phyloP scores from a whole-genome alignment of 2,888 invertebrate species.

The Geophilus truncorum region DNA sequence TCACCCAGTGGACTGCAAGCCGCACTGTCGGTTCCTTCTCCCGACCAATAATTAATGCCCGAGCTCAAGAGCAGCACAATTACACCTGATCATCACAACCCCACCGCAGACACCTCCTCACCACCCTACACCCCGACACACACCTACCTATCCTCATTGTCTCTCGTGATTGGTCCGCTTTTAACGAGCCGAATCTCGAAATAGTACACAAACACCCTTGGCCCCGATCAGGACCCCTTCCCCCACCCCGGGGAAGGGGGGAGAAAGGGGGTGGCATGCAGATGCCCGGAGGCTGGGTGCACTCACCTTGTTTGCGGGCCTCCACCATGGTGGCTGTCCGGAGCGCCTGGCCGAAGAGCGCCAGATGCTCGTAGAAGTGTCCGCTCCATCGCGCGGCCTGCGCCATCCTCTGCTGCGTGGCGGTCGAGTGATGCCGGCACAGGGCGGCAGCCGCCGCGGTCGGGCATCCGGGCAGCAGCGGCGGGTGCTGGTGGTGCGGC shows the following conservation, averaged over 20 bases:
- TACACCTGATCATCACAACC: conserved; percentile 29
- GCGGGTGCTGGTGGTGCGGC: neutral
- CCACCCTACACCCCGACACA: neutral
- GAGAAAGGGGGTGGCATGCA: neutral
- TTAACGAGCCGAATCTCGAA: neutral
- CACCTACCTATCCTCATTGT: neutral
- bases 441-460: neutral
- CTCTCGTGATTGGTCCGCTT: conserved; percentile 4
- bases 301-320: conserved; percentile 21
- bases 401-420: neutral
- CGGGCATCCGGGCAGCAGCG: neutral
- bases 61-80: conserved; percentile 27
- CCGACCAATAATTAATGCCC: conserved; percentile 31
- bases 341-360: neutral
- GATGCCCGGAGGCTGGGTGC: neutral
- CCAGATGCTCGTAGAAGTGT: conserved; percentile 8
- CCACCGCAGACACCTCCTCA: neutral
- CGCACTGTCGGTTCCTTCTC: neutral
- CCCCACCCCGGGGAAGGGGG: neutral
- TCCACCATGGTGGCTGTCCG: conserved; percentile 18
- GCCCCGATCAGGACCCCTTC: neutral
- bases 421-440: conserved; percentile 2
- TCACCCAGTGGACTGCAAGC: too few species aligned
- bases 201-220: neutral
- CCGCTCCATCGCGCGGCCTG: conserved; percentile 3